phyloP scores from a whole-genome alignment of 2,797 vertebrate genomes.

The Acestrorhynchus altus region DNA sequence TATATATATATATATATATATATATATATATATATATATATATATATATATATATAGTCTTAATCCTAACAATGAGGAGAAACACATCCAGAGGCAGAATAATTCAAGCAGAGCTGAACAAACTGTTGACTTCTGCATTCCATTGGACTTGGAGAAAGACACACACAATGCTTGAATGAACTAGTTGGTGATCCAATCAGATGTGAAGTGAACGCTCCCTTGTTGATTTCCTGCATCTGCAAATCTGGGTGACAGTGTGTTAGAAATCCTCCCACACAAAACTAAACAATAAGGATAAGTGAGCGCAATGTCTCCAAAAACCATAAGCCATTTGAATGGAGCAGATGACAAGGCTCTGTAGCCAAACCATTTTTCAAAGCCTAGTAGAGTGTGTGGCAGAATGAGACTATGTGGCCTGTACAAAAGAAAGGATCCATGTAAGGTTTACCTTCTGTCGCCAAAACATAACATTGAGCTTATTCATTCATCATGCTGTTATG shows the following conservation, averaged over 20 bases:
- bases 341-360: conserved; percentile 6
- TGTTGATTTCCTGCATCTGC: conserved; percentile 45
- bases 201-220: conserved; percentile 42
- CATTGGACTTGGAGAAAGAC: not conserved
- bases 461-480: not conserved
- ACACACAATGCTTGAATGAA: not conserved
- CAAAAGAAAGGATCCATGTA: conserved; percentile 1
- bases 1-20: not conserved
- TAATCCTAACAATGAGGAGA: conserved; percentile 10
- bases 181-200: conserved; percentile 42
- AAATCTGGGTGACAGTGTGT: conserved; percentile 60
- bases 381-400: conserved; percentile 7
- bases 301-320: conserved; percentile 40
- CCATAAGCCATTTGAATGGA: conserved; percentile 14
- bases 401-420: not conserved
- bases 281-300: conserved; percentile 56
- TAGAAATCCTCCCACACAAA: conserved; percentile 56
- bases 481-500: conserved; percentile 26
- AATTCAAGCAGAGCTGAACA: not conserved
- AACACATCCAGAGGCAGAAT: not conserved
- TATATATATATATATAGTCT: not conserved
- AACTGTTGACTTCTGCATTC: not conserved
- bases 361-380: conserved; percentile 7
- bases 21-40: too few species aligned
- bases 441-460: conserved; percentile 10